A percentile compares a stretch with the other conserved stretches of the same genome.
Conservation (phyloP, 2,113 vertebrate genomes). For the Upupa epops region DNA sequence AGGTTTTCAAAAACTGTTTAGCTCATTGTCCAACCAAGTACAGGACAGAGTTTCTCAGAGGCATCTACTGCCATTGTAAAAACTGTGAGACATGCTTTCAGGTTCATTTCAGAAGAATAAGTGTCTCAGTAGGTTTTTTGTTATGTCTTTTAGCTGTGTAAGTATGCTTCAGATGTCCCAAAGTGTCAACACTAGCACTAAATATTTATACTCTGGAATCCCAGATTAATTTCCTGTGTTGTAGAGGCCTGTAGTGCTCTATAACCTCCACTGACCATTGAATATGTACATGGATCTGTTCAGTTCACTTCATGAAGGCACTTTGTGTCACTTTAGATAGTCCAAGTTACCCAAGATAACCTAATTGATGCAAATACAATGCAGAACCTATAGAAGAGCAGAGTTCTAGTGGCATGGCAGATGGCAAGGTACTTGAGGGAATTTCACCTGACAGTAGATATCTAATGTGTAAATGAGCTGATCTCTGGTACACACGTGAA, state of each 20-base stretch:
- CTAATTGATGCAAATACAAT: not conserved
- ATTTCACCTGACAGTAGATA: not conserved
- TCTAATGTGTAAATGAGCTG: not conserved
- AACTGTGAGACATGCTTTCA: not conserved
- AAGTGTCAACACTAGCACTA: not conserved
- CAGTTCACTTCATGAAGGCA: not conserved
- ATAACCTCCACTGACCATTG: not conserved
- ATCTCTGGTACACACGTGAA: not conserved
- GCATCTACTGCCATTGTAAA: not conserved
- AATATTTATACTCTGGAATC: not conserved
- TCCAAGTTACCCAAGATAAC: not conserved
- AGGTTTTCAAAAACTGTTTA: not conserved
- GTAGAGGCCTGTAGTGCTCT: not conserved
- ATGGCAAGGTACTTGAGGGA: not conserved
- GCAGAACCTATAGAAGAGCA: not conserved
- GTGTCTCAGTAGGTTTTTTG: not conserved
- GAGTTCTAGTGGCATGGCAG: not conserved
- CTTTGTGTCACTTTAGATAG: not conserved
- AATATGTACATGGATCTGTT: fast-evolving
- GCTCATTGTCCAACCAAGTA: not conserved
- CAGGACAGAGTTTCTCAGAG: not conserved
- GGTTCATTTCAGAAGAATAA: not conserved
- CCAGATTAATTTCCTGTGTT: not conserved
- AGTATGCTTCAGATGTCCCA: not conserved
- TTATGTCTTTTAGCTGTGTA: not conserved